Conservation (phyloP, 2,888 invertebrate species). For the Troides oblongomaculatus region DNA sequence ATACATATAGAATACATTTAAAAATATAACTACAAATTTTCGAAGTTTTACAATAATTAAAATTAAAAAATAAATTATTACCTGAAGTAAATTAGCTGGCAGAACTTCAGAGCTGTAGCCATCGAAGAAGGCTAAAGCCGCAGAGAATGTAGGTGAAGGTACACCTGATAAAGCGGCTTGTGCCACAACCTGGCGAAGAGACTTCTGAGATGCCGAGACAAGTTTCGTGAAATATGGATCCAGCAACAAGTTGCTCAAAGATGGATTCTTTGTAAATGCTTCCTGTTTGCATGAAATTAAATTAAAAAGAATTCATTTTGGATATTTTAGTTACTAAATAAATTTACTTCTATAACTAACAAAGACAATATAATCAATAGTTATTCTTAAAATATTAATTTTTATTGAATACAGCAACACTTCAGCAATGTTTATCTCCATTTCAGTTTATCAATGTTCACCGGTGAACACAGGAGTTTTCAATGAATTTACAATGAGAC, state of each 20-base stretch:
- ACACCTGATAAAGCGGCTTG: constrained; percentile 88
- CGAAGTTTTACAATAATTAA: neutral
- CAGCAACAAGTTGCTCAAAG: constrained; percentile 91
- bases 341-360: too few relatives aligned
- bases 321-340: too few relatives aligned
- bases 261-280: constrained; percentile 94
- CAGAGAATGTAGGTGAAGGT: constrained; percentile 94
- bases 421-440: too few relatives aligned
- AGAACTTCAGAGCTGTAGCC: constrained; percentile 92
- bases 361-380: too few relatives aligned
- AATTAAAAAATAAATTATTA: constrained; percentile 41
- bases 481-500: too few relatives aligned
- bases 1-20: neutral
- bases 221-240: constrained; percentile 96
- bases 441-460: too few relatives aligned
- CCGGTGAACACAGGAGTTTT: too few relatives aligned
- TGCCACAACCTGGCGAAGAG: constrained; percentile 92
- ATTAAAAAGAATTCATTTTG: neutral
- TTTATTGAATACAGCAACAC: too few relatives aligned
- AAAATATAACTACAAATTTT: constrained; percentile 19
- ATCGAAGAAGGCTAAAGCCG: constrained; percentile 98
- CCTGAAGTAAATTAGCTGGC: constrained; percentile 97
- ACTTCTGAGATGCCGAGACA: constrained; percentile 88
- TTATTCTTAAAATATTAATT: too few relatives aligned
- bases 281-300: constrained; percentile 66